A percentile compares a stretch with the other conserved stretches of the same genome.
phyloP scores from a whole-genome alignment of 1,140 invertebrate genomes.

The Tyrophagus putrescentiae region DNA sequence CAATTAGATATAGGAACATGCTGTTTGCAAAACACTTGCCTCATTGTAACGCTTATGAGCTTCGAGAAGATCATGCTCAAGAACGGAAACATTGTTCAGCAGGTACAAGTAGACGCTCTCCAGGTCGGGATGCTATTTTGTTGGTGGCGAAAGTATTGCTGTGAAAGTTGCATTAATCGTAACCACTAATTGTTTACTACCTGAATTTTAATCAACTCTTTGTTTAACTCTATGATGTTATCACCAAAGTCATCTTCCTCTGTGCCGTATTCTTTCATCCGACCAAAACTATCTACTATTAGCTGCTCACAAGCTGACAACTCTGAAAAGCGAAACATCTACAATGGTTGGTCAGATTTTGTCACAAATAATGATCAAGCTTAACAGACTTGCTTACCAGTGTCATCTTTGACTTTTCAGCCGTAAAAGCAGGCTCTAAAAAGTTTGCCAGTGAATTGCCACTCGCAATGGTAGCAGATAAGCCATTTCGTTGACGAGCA shows the following conservation, averaged over 20 bases:
- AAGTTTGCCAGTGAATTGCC: not conserved
- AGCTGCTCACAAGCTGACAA: not conserved
- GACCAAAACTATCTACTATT: not conserved
- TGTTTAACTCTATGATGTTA: not conserved
- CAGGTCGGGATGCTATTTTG: not conserved
- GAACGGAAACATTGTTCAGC: conserved; percentile 11
- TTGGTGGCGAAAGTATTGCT: not conserved
- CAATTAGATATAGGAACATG: not conserved
- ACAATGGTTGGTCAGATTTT: no score
- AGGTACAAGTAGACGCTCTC: not conserved
- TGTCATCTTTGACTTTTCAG: not conserved
- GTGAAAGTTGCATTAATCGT: not conserved
- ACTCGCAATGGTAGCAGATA: not conserved
- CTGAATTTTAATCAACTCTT: not conserved
- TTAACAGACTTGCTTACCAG: not conserved
- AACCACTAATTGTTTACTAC: not conserved
- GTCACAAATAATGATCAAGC: no score
- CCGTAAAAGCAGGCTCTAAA: not conserved
- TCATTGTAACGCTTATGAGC: not conserved
- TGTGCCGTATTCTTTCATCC: not conserved
- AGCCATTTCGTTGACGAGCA: not conserved
- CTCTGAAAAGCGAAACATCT: not conserved
- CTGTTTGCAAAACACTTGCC: not conserved
- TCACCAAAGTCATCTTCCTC: not conserved
- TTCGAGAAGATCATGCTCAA: not conserved